These are phyloP conservation scores for Salarias fasciatus DNA, from an alignment of 2,797 vertebrate species.

Conservation along the genomic window DNA sequence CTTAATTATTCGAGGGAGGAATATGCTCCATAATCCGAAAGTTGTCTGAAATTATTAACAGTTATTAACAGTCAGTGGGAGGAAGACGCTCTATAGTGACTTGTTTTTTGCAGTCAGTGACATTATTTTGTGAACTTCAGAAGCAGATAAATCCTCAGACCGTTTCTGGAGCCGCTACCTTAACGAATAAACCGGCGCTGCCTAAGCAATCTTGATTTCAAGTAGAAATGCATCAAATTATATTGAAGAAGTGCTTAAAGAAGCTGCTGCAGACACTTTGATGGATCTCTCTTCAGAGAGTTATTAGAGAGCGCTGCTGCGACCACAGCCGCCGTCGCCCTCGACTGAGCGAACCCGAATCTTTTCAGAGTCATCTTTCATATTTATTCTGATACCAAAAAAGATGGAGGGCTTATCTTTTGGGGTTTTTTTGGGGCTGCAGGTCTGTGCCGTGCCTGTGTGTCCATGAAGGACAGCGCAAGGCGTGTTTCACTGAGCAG, in stretches of 20 bases:
- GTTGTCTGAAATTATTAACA: too few relatives aligned
- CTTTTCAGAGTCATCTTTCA: background rate
- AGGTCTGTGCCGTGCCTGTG: conserved; percentile 7
- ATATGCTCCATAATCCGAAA: too few relatives aligned
- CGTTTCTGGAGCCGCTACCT: too few relatives aligned
- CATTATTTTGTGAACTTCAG: too few relatives aligned
- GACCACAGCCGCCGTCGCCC: background rate
- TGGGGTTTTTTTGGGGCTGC: conserved; percentile 12
- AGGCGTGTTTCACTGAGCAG: conserved; percentile 15
- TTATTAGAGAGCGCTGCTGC: background rate
- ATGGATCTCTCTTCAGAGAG: background rate
- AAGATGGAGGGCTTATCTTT: background rate
- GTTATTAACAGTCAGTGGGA: too few relatives aligned
- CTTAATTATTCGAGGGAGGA: too few relatives aligned
- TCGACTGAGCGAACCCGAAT: background rate
- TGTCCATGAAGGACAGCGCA: background rate
- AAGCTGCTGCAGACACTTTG: background rate
- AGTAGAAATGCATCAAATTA: background rate
- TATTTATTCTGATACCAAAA: conserved; percentile 2
- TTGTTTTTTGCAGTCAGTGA: too few relatives aligned
- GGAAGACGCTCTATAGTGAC: too few relatives aligned
- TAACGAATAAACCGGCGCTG: too few relatives aligned
- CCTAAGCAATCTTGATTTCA: background rate
- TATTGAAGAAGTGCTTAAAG: background rate
- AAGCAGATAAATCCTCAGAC: too few relatives aligned